phyloP scores from a whole-genome alignment of 2,888 invertebrate species.

The Myopa tessellatipennis region DNA sequence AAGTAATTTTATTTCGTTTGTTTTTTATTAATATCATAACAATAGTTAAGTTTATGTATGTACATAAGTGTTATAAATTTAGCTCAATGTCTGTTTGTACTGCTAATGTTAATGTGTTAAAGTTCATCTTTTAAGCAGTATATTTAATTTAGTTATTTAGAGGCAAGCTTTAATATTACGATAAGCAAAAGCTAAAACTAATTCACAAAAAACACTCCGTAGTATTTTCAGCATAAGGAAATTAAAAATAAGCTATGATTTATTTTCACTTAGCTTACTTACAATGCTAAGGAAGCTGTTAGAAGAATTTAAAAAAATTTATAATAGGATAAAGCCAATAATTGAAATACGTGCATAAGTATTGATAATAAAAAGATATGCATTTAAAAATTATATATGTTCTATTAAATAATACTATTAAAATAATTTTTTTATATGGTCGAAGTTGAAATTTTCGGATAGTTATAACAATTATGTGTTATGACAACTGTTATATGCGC shows the following conservation, averaged over 20 bases:
- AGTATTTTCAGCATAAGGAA: slow-evolving; percentile 21
- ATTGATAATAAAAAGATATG: too few relatives aligned
- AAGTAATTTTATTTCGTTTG: slow-evolving; percentile 9
- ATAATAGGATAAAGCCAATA: too few relatives aligned
- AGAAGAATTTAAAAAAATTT: too few relatives aligned
- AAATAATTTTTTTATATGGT: too few relatives aligned
- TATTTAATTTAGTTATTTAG: slow-evolving; percentile 1
- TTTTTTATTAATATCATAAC: slow-evolving; percentile 4
- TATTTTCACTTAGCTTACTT: too few relatives aligned
- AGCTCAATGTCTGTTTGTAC: slow-evolving; percentile 17
- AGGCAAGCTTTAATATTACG: background rate
- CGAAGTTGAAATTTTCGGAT: too few relatives aligned
- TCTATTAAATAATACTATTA: too few relatives aligned
- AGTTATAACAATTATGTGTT: too few relatives aligned
- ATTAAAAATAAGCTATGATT: background rate
- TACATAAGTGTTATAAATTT: slow-evolving; percentile 15
- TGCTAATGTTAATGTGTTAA: background rate
- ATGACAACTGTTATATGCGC: too few relatives aligned
- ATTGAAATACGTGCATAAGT: too few relatives aligned
- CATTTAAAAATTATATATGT: too few relatives aligned
- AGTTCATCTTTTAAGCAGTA: background rate
- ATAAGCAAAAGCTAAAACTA: slow-evolving; percentile 8
- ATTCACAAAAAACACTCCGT: background rate
- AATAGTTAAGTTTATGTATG: slow-evolving; percentile 5
- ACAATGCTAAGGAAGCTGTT: too few relatives aligned